A percentile compares a stretch with the other conserved stretches of the same genome.
Conservation (phyloP, 2,888 invertebrate species). For the Tachina fera region DNA sequence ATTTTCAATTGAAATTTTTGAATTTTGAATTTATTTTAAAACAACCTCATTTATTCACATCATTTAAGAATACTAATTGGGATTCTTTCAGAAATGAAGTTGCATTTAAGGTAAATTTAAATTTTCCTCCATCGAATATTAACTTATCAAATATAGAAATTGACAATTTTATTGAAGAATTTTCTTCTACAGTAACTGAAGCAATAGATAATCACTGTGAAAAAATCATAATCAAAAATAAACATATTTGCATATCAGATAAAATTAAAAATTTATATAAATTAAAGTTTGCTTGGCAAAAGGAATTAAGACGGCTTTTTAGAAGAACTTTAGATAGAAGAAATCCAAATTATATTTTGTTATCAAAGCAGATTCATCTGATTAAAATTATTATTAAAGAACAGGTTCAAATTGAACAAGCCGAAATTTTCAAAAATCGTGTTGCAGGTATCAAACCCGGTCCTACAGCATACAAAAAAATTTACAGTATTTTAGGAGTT, state of each 20-base stretch:
- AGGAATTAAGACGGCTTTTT: background rate
- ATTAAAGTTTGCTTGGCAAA: background rate
- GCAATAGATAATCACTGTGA: background rate
- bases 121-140: background rate
- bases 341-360: too few relatives aligned
- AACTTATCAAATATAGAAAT: conserved; percentile 26
- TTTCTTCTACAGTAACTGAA: background rate
- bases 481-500: too few relatives aligned
- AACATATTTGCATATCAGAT: background rate
- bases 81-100: background rate
- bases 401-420: too few relatives aligned
- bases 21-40: conserved; percentile 10
- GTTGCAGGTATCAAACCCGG: too few relatives aligned
- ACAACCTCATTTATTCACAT: background rate
- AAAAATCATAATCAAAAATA: background rate
- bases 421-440: too few relatives aligned
- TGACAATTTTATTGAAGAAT: conserved; percentile 25
- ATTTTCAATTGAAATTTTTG: conserved; percentile 5
- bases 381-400: too few relatives aligned
- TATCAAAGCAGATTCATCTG: too few relatives aligned
- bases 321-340: background rate
- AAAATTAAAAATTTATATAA: conserved; percentile 30
- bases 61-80: conserved; percentile 13
- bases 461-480: too few relatives aligned
- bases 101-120: background rate